A percentile compares a stretch with the other conserved stretches of the same genome.
These are phyloP conservation scores for Euura saliciscinereae DNA, from an alignment of 1,140 invertebrate species.

Conservation along the genomic window DNA sequence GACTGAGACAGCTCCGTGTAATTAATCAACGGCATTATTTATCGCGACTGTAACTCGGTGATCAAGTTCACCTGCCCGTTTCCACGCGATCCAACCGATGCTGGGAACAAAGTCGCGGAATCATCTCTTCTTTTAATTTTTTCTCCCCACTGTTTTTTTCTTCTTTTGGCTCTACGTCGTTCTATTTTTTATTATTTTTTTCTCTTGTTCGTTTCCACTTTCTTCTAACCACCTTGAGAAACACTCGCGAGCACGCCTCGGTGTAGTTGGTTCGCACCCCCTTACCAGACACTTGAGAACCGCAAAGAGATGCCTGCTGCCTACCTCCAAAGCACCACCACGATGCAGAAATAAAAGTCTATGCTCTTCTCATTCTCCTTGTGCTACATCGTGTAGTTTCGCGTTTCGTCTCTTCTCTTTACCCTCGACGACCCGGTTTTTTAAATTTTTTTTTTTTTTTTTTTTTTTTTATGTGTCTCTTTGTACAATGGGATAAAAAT, in stretches of 20 bases:
- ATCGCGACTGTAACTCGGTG: neutral
- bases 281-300: slow-evolving; percentile 1
- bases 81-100: neutral
- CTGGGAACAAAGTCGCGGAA: neutral
- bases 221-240: neutral
- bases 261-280: neutral
- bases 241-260: neutral
- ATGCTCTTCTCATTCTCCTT: no score
- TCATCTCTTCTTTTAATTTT: no score
- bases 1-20: neutral
- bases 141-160: no score
- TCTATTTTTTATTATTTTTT: no score
- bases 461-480: no score
- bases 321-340: neutral
- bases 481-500: no score
- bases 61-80: neutral
- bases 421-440: no score
- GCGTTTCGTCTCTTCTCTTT: no score
- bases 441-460: no score
- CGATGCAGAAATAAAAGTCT: slow-evolving; percentile 1
- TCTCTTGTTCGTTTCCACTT: neutral
- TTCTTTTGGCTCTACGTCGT: no score
- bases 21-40: neutral
- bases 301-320: neutral
- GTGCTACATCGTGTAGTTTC: no score